Evolutionary conservation across 2,888 invertebrate species (phyloP), one percentile per base, ranked within the genome.

Genomic region (Drosophila rubida): DNA sequence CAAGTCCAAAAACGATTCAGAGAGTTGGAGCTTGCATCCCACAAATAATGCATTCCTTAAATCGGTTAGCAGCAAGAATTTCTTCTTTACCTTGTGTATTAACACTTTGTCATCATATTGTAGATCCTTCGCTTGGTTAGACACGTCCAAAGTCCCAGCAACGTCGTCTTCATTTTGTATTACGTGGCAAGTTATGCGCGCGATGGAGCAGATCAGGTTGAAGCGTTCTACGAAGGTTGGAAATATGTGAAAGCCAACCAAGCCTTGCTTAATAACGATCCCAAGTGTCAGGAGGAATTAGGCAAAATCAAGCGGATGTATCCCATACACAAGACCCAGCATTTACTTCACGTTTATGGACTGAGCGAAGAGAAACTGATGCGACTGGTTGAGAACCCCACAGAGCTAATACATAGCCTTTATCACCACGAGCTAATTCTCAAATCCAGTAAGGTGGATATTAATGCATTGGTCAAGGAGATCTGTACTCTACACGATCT

Each of bases 31-130:
- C 59, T 63, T 92, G 30, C 89, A 90, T 53, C 92, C 92, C 1
- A 89, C 89, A n/a, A 92, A 92, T 67, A 92, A 92, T 83, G 91
- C 91, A 9, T 92, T 92, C 42, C 80, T 92, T 2, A 91, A 92
- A 83, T 91, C 92, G 32, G 91, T 91, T 71, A 55, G 69, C 5
- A 0, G 13, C 42, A 1, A 19, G 2, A 16, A 41, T 5, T 67
- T 8, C 2, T n/a, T 45, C 6, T 22, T 7, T 7, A 39, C 0
- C 42, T 9, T 32, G 4, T 1, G 41, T 27, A 1, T 46, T 22
- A 11, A 41, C 27, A 23, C 19, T 3, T n/a, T 23, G 1, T n/a
- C 6, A 25, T 42, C 7, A 2, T 11, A 4, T 35, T 65, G 49
- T 23, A 91, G 91, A 85, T 91, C 8, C 62, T 92, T 1, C 90